Evolutionary conservation across 1,140 invertebrate species (phyloP).

Genomic region (Elysia chlorotica): DNA sequence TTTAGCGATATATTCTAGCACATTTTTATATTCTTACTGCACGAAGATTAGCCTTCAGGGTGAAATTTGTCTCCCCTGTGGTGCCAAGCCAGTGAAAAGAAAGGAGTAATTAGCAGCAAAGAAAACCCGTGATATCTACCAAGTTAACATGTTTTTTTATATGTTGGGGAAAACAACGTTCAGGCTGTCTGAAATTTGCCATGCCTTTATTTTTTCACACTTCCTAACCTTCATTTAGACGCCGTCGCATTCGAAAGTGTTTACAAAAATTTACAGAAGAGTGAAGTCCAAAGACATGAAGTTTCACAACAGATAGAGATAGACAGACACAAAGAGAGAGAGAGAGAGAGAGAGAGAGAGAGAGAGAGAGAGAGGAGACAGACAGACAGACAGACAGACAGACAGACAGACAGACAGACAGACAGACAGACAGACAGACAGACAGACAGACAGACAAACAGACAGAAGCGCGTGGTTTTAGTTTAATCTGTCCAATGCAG

Average conservation of each 20-base stretch:
- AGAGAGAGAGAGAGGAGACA: slow-evolving; percentile 3
- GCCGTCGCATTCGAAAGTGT: not conserved
- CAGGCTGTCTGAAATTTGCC: no score
- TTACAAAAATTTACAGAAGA: not conserved
- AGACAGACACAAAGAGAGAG: not conserved
- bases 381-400: slow-evolving; percentile 1
- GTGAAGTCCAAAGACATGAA: not conserved
- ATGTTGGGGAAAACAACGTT: no score
- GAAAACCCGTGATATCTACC: no score
- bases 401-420: not conserved
- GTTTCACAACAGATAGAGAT: not conserved
- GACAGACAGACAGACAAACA: no score
- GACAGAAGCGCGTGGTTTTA: no score
- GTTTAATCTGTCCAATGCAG: no score
- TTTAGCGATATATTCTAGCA: no score
- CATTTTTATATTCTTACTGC: no score
- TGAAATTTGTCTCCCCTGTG: no score
- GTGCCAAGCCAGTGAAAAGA: no score
- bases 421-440: not conserved
- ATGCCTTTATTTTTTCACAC: not conserved
- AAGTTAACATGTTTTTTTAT: no score
- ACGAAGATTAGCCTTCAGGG: no score
- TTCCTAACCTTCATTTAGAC: not conserved
- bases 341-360: not conserved
- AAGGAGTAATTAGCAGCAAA: not conserved